These are phyloP conservation scores for Blera fallax DNA, from an alignment of 2,888 invertebrate genomes.

Conservation along the genomic window DNA sequence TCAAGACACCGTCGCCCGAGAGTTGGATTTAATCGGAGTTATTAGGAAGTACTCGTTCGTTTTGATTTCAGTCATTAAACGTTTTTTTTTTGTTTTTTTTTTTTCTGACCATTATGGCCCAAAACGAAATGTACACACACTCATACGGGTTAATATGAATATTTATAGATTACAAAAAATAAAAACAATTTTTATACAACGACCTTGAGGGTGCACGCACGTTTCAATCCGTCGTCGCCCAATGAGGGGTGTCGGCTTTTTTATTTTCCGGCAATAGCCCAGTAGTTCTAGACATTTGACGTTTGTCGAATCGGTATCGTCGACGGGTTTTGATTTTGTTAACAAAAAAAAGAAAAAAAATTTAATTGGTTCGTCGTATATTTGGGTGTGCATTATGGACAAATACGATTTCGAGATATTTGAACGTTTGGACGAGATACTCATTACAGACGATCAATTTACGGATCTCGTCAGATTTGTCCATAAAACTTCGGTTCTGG, in stretches of 20 bases:
- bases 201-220: slow-evolving; percentile 56
- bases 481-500: slow-evolving; percentile 55
- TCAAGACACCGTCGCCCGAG: slow-evolving; percentile 25
- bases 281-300: slow-evolving; percentile 54
- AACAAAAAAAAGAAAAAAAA: not conserved
- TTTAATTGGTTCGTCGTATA: not conserved
- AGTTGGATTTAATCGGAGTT: slow-evolving; percentile 29
- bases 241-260: slow-evolving; percentile 33
- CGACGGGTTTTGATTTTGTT: slow-evolving; percentile 4
- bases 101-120: slow-evolving; percentile 37
- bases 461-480: slow-evolving; percentile 45
- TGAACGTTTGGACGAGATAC: slow-evolving; percentile 63
- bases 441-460: slow-evolving; percentile 62
- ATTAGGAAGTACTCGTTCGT: slow-evolving; percentile 54
- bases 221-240: slow-evolving; percentile 1
- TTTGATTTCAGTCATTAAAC: slow-evolving; percentile 55
- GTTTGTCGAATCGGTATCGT: slow-evolving; percentile 24
- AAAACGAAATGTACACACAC: slow-evolving; percentile 11
- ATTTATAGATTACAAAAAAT: slow-evolving; percentile 28
- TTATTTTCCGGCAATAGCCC: slow-evolving; percentile 27
- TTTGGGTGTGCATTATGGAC: slow-evolving; percentile 45
- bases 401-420: slow-evolving; percentile 66
- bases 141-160: slow-evolving; percentile 8
- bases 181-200: not conserved
- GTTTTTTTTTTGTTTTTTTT: slow-evolving; percentile 7